A percentile compares a stretch with the other conserved stretches of the same genome.
These are phyloP conservation scores for Drosophila hydei DNA, from an alignment of 1,140 invertebrate genomes.

Conservation along the genomic window DNA sequence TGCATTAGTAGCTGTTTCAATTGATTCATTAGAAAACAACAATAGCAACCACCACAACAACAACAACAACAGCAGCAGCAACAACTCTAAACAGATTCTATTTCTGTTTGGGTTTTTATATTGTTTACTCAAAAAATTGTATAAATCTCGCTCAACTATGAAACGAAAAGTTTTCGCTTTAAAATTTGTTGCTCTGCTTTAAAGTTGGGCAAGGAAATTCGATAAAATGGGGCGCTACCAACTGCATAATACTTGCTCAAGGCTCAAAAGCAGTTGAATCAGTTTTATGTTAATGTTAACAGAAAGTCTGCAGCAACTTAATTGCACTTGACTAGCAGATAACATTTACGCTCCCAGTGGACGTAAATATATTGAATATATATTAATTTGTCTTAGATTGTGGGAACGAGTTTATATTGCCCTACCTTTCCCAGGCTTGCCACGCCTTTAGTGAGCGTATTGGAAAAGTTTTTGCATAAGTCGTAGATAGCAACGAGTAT, in stretches of 20 bases:
- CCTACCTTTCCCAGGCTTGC: too few relatives aligned
- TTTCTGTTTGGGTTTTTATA: constrained; percentile 9
- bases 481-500: too few relatives aligned
- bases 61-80: not conserved
- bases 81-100: constrained; percentile 16
- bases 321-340: too few relatives aligned
- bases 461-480: too few relatives aligned
- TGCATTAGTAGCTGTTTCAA: not conserved
- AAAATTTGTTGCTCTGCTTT: not conserved
- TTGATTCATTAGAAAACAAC: constrained; percentile 8
- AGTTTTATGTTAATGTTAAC: too few relatives aligned
- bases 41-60: not conserved
- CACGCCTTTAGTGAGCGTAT: too few relatives aligned
- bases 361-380: too few relatives aligned
- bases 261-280: too few relatives aligned
- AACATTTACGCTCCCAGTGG: too few relatives aligned
- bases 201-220: not conserved
- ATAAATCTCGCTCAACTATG: constrained; percentile 6
- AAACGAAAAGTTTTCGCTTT: constrained; percentile 8
- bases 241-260: not conserved
- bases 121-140: constrained; percentile 4
- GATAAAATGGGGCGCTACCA: not conserved
- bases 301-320: too few relatives aligned
- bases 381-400: too few relatives aligned
- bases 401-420: too few relatives aligned